Percentiles rank a stretch among this genome's conserved stretches.
These are phyloP conservation scores for Boleophthalmus pectinirostris DNA, from an alignment of 2,113 vertebrate species.

Conservation along the genomic window DNA sequence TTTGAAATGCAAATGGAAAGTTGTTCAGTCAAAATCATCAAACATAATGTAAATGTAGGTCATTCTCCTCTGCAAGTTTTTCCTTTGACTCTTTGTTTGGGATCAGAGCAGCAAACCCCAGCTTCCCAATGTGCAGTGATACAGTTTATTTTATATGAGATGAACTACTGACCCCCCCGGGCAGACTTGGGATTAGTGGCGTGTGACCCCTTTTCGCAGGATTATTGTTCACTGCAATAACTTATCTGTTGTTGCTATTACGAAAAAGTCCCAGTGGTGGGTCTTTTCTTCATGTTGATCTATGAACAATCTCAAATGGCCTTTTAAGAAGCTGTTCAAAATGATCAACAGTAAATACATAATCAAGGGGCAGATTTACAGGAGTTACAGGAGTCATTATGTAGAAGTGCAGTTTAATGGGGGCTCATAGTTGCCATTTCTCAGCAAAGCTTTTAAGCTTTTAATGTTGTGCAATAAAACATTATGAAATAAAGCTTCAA, in stretches of 20 bases:
- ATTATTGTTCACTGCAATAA: background rate
- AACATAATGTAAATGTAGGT: background rate
- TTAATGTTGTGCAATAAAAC: slow-evolving; percentile 13
- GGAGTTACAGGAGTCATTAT: slow-evolving; percentile 8
- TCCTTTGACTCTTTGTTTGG: background rate
- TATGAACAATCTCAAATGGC: background rate
- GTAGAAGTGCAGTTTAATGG: slow-evolving; percentile 32
- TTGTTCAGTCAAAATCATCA: background rate
- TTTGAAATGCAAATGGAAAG: background rate
- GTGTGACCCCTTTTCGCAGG: background rate
- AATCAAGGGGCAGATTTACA: background rate
- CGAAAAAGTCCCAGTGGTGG: too few species aligned
- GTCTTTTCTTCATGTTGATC: background rate
- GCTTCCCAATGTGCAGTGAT: background rate
- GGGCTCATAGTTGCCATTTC: slow-evolving; percentile 12
- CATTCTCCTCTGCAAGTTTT: background rate
- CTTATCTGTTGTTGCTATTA: background rate
- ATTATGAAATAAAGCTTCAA: slow-evolving; percentile 15
- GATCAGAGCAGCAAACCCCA: background rate
- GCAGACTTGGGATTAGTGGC: background rate
- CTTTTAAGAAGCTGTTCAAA: background rate
- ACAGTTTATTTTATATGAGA: background rate
- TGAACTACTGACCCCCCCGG: too few species aligned
- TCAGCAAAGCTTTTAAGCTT: slow-evolving; percentile 20
- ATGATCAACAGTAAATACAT: background rate